Evolutionary conservation across 2,888 invertebrate species (phyloP), one percentile per base, ranked within the genome.

Genomic region (Bugula neritina): DNA sequence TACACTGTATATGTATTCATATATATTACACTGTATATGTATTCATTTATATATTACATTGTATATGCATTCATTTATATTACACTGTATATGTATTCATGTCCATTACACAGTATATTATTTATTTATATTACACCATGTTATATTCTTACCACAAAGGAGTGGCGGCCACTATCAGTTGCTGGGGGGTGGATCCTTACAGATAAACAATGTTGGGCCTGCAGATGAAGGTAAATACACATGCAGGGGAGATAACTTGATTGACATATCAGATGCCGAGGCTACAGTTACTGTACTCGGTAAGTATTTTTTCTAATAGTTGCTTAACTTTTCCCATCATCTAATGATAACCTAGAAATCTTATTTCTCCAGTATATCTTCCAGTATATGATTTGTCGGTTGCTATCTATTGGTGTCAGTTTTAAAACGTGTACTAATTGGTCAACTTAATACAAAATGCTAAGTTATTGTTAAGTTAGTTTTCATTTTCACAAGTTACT

Each of bases 201-300:
- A 10, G 13, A 74, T 75, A 10, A 25, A 27, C 5, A 73, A 74
- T 54, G 34, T 75, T 23, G 23, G 10, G 0, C 73, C 72, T 23
- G 34, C 35, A 0, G 75, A 75, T 69, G 74, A 73, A 29, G 72
- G 73, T 1, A 35, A 5, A 1, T 75, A 73, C 69, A 35, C 13
- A 1, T 75, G 75, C 69, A 21, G 27, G 17, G 75, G 72, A 25
- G 54, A 2, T 0, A 72, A 72, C 34, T 29, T 23, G 10, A 17
- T 54, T 1, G 71, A 72, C 25, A 21, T 29, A 5, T 21, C 35
- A 3, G 70, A 70, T 29, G 25, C 70, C 29, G 70, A 70, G 23
- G 70, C 31, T 21, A n/a, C 31, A 5, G 2, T 70, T 2, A 70
- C 70, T 10, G 70, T 70, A 2, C 52, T 70, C 2, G 25, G 70